A percentile compares a stretch with the other conserved stretches of the same genome.
Evolutionary conservation across 2,888 invertebrate species (phyloP).

Genomic region (Drosophila fulvimacula): DNA sequence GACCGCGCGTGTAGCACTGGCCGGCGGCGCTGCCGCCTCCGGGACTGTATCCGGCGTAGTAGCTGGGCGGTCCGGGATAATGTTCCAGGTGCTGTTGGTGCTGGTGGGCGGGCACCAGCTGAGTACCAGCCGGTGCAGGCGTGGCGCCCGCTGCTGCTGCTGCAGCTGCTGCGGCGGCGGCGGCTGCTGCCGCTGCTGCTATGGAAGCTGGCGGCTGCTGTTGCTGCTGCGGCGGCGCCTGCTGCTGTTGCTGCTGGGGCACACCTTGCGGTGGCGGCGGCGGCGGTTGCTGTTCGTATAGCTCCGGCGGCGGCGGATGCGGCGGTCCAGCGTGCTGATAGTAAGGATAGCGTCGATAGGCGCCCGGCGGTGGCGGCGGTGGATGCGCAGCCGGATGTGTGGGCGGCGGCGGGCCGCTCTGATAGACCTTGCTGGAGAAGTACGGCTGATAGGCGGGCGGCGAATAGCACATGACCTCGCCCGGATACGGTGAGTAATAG

Average conservation of each 20-base stretch:
- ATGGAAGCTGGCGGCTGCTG: conserved; percentile 50
- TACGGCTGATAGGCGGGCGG: conserved; percentile 86
- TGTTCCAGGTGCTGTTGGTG: conserved; percentile 85
- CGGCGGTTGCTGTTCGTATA: conserved; percentile 82
- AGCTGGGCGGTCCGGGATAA: conserved; percentile 86
- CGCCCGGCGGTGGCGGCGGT: conserved; percentile 78
- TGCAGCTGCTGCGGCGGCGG: conserved; percentile 70
- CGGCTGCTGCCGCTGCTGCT: conserved; percentile 63
- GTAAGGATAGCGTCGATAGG: conserved; percentile 71
- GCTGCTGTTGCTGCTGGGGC: conserved; percentile 19
- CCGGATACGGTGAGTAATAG: conserved; percentile 84
- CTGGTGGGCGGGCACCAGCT: conserved; percentile 84
- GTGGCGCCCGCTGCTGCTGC: conserved; percentile 32
- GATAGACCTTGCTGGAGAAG: conserved; percentile 86
- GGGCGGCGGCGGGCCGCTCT: conserved; percentile 83
- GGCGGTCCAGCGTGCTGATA: conserved; percentile 69
- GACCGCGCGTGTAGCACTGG: conserved; percentile 87
- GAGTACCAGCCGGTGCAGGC: conserved; percentile 77
- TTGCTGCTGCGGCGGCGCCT: conserved; percentile 16
- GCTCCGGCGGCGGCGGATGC: conserved; percentile 78
- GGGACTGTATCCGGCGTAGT: conserved; percentile 86
- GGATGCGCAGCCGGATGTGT: conserved; percentile 78
- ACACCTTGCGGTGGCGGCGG: conserved; percentile 26
- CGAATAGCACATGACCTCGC: conserved; percentile 85
- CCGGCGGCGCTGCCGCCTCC: conserved; percentile 82